Conservation (phyloP, 1,140 invertebrate genomes). For the Pemphigus obesinymphae region DNA sequence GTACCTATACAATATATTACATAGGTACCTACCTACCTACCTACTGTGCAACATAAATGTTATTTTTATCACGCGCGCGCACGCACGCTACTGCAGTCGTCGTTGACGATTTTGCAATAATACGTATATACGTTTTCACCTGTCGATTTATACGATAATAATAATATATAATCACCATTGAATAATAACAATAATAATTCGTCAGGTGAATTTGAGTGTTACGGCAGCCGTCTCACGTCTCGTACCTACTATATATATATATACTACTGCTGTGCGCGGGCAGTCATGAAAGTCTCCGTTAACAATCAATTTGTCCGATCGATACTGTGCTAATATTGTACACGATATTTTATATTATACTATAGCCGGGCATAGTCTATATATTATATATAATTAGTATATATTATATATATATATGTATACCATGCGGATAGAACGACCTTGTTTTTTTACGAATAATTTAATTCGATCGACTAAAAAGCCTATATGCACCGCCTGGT, state of each 20-base stretch:
- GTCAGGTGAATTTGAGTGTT: background rate
- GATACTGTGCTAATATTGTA: too few relatives aligned
- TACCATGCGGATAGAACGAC: background rate
- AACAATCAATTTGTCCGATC: constrained; percentile 21
- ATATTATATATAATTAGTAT: background rate
- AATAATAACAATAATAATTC: constrained; percentile 14
- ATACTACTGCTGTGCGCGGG: too few relatives aligned
- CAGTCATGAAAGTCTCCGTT: background rate
- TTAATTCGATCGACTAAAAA: constrained; percentile 12
- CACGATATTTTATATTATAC: too few relatives aligned
- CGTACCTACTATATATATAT: too few relatives aligned
- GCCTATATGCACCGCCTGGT: background rate
- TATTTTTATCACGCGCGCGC: too few relatives aligned
- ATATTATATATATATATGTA: background rate
- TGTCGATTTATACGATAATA: background rate
- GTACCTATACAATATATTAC: too few relatives aligned
- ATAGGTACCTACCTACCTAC: too few relatives aligned
- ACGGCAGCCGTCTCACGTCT: background rate
- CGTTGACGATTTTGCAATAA: constrained; percentile 11
- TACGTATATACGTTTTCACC: background rate
- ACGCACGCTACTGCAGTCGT: background rate
- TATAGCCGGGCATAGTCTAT: too few relatives aligned
- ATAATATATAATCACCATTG: background rate
- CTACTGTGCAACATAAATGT: too few relatives aligned
- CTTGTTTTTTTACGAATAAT: constrained; percentile 36